Conservation (phyloP, 1,140 invertebrate species). For the Meloidogyne exigua region DNA sequence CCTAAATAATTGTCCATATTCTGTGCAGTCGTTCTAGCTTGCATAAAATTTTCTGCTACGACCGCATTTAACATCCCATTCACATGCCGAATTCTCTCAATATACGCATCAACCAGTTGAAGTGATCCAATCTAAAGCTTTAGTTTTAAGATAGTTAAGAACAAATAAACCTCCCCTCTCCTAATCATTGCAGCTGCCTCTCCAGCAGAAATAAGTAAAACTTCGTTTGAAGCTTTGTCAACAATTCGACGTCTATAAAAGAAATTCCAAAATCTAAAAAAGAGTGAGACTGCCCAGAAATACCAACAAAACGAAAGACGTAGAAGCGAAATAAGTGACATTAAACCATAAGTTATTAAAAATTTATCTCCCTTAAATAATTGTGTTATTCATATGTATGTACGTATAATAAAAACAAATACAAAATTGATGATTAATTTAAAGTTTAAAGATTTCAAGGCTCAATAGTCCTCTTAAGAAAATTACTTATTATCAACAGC, state of each 20-base stretch:
- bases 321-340: background rate
- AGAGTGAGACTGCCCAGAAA: slow-evolving; percentile 27
- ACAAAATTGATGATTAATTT: background rate
- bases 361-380: background rate
- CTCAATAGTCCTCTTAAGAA: background rate
- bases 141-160: background rate
- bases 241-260: slow-evolving; percentile 25
- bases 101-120: slow-evolving; percentile 50
- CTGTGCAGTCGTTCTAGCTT: slow-evolving; percentile 29
- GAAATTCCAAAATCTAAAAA: slow-evolving; percentile 34
- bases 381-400: background rate
- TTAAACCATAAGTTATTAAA: background rate
- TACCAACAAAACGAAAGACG: slow-evolving; percentile 8
- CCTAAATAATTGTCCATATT: slow-evolving; percentile 43
- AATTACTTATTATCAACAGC: background rate
- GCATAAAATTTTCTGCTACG: slow-evolving; percentile 40
- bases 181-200: slow-evolving; percentile 46
- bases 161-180: slow-evolving; percentile 36
- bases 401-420: background rate
- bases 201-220: slow-evolving; percentile 38
- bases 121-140: slow-evolving; percentile 29
- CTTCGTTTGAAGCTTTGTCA: slow-evolving; percentile 35
- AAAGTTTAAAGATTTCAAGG: background rate
- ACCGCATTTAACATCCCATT: slow-evolving; percentile 40
- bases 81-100: slow-evolving; percentile 40